These are phyloP conservation scores for Mormyrus hasselquistii DNA, from an alignment of 2,797 vertebrate species.

Conservation along the genomic window DNA sequence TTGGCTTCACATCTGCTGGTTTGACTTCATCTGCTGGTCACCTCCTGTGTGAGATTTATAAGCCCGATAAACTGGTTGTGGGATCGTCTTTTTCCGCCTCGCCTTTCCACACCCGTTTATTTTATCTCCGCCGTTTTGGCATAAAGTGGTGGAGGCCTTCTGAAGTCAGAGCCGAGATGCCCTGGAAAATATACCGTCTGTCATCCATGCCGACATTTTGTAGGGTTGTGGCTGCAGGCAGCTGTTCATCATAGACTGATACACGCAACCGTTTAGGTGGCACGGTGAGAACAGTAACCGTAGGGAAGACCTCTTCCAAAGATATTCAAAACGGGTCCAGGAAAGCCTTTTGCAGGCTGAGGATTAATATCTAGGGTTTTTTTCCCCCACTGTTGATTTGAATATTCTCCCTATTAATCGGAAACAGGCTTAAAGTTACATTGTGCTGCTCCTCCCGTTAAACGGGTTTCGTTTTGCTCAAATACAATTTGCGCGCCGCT, in stretches of 20 bases:
- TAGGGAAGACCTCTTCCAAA: not conserved
- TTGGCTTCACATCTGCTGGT: not conserved
- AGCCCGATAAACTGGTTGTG: slow-evolving; percentile 2
- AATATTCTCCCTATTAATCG: not conserved
- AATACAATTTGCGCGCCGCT: not conserved
- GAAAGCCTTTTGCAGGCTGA: not conserved
- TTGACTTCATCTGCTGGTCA: not conserved
- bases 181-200: not conserved
- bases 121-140: not conserved
- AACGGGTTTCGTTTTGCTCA: not conserved
- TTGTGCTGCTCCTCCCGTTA: not conserved
- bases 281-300: not conserved
- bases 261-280: not conserved
- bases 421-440: not conserved
- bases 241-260: not conserved
- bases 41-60: not conserved
- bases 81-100: not conserved
- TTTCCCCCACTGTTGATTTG: not conserved
- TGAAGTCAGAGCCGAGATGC: slow-evolving; percentile 1
- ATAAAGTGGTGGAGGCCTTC: not conserved
- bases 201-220: not conserved
- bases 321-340: not conserved
- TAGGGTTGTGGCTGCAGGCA: not conserved
- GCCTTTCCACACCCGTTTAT: not conserved
- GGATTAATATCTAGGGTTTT: not conserved